Evolutionary conservation across 2,113 vertebrate species (phyloP).

Genomic region (Trematomus loennbergii): DNA sequence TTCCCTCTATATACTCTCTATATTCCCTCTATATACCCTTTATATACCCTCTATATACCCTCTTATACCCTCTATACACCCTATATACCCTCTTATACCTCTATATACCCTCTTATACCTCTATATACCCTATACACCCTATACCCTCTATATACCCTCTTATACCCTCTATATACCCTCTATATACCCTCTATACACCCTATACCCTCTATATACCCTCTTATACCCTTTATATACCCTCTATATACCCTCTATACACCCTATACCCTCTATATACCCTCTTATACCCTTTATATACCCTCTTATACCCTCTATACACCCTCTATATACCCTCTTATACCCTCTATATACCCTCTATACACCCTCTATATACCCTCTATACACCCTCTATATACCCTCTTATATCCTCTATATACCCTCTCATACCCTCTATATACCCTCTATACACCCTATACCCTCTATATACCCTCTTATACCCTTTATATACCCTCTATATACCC

Average conservation of each 20-base stretch:
- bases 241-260: no score
- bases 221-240: not conserved
- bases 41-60: no score
- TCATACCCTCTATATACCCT: not conserved
- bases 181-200: no score
- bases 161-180: not conserved
- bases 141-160: not conserved
- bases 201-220: not conserved
- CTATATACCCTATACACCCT: no score
- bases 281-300: not conserved
- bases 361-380: no score
- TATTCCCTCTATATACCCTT: no score
- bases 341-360: not conserved
- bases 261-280: not conserved
- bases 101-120: not conserved
- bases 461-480: not conserved
- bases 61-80: not conserved
- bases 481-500: no score
- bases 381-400: not conserved
- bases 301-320: not conserved
- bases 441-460: not conserved
- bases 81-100: not conserved
- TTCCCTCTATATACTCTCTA: no score
- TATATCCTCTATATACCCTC: not conserved
- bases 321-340: not conserved